A percentile compares a stretch with the other conserved stretches of the same genome.
Conservation (phyloP, 2,888 invertebrate species). For the Coenonympha arcania region DNA sequence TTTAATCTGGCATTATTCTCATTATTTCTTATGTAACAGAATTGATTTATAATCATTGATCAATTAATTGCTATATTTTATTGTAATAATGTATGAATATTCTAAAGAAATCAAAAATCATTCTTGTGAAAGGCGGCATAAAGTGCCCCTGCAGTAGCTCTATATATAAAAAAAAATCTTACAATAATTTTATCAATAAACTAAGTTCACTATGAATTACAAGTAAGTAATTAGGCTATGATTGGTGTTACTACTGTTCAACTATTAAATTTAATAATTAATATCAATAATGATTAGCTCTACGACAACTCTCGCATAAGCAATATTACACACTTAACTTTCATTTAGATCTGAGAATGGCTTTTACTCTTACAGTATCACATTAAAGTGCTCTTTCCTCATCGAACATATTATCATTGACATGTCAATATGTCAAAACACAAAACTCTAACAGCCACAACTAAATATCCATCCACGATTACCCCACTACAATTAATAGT, state of each 20-base stretch:
- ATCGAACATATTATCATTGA: conserved; percentile 13
- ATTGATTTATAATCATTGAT: not conserved
- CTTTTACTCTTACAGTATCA: conserved; percentile 47
- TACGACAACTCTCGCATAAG: conserved; percentile 49
- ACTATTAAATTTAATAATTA: conserved; percentile 49
- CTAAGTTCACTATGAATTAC: conserved; percentile 68
- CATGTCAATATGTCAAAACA: not conserved
- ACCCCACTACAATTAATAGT: no score
- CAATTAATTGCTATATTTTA: conserved; percentile 2
- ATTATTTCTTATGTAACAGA: conserved; percentile 14
- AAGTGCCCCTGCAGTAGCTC: conserved; percentile 41
- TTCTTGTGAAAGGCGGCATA: conserved; percentile 5
- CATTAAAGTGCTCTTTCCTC: conserved; percentile 30
- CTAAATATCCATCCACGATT: no score
- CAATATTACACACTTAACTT: conserved; percentile 42
- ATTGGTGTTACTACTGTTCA: conserved; percentile 70
- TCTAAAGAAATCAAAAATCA: conserved; percentile 2
- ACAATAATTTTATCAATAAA: conserved; percentile 46
- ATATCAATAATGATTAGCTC: conserved; percentile 37
- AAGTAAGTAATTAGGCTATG: conserved; percentile 66
- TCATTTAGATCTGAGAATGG: conserved; percentile 43
- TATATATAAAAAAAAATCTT: conserved; percentile 60
- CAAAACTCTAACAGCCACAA: no score
- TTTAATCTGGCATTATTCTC: conserved; percentile 8
- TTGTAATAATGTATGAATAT: not conserved